Conservation (phyloP, 2,888 invertebrate genomes). For the Prosapia bicincta region DNA sequence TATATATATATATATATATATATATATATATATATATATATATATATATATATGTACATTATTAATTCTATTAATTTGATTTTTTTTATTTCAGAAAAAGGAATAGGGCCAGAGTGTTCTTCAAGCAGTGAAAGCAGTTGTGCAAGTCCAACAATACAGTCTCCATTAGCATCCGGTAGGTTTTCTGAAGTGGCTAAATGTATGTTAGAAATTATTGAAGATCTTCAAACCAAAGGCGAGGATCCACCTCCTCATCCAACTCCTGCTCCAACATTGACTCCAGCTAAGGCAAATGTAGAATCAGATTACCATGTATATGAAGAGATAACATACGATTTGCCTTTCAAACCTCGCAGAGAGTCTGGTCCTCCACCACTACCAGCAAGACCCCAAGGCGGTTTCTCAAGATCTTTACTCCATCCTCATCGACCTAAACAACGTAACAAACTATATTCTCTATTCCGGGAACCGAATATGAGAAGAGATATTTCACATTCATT, state of each 20-base stretch:
- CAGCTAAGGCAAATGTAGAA: conserved; percentile 1
- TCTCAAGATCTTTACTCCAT: conserved; percentile 7
- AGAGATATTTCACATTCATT: conserved; percentile 41
- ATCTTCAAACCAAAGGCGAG: conserved; percentile 39
- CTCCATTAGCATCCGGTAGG: conserved; percentile 33
- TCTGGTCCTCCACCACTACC: conserved; percentile 40
- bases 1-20: no score
- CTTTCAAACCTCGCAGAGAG: conserved; percentile 26
- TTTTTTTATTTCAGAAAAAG: conserved; percentile 21
- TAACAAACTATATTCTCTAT: conserved; percentile 42
- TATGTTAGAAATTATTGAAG: conserved; percentile 44
- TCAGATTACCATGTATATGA: conserved; percentile 44
- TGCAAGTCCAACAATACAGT: conserved; percentile 29
- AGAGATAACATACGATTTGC: conserved; percentile 42
- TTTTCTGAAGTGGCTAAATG: conserved; percentile 43
- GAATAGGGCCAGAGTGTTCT: conserved; percentile 28
- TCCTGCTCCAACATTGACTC: conserved; percentile 2
- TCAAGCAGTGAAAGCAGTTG: conserved; percentile 36
- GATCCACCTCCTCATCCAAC: conserved; percentile 27
- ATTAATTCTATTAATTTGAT: no score
- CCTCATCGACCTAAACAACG: conserved; percentile 40
- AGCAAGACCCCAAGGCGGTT: conserved; percentile 35
- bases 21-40: no score
- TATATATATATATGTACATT: no score
- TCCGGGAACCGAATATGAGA: conserved; percentile 40